Conservation (phyloP, 2,888 invertebrate species). For the Endotricha flammealis region DNA sequence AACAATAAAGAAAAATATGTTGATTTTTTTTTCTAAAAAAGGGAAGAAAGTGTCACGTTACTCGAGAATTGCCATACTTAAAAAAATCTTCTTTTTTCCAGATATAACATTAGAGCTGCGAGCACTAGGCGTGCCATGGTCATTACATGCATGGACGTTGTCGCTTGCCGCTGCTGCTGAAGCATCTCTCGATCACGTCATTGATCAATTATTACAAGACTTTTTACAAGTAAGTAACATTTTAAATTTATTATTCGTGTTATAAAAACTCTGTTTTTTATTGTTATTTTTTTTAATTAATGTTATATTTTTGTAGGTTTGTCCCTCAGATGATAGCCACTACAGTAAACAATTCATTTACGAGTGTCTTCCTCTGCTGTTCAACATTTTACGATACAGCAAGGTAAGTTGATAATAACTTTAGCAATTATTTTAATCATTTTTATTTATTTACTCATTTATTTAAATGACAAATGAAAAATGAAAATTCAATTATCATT, state of each 20-base stretch:
- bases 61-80: too few relatives aligned
- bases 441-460: too few relatives aligned
- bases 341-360: conserved; percentile 93
- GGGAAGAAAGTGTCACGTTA: too few relatives aligned
- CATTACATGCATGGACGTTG: conserved; percentile 94
- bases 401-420: too few relatives aligned
- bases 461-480: too few relatives aligned
- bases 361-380: conserved; percentile 91
- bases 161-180: conserved; percentile 92
- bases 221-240: conserved; percentile 87
- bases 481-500: too few relatives aligned
- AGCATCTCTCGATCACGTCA: conserved; percentile 87
- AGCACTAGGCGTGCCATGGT: conserved; percentile 93
- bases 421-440: too few relatives aligned
- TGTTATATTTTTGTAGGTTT: conserved; percentile 78
- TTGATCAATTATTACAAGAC: conserved; percentile 92
- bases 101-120: conserved; percentile 93
- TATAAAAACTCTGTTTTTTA: too few relatives aligned
- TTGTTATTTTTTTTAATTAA: neutral
- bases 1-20: too few relatives aligned
- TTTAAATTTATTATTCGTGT: neutral
- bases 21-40: too few relatives aligned
- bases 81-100: conserved; percentile 40
- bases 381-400: conserved; percentile 93
- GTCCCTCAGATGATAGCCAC: conserved; percentile 86